Evolutionary conservation across 2,797 vertebrate genomes (phyloP).

Genomic region (Trichosurus vulpecula): DNA sequence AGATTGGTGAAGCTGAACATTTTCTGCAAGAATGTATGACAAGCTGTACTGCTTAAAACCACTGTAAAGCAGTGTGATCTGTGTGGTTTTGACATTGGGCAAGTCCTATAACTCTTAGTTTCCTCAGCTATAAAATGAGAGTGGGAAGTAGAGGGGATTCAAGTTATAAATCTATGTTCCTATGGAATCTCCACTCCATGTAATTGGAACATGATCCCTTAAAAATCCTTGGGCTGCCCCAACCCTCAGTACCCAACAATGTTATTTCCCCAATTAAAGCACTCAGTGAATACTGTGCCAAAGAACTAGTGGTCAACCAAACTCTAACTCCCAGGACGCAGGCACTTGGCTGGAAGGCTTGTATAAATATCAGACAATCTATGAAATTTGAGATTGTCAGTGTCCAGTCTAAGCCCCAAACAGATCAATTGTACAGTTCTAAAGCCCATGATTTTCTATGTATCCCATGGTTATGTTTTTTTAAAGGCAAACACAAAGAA

Average conservation of each 20-base stretch:
- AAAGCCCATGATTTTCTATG: not conserved
- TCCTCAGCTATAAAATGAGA: not conserved
- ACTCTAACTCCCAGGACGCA: conserved; percentile 25
- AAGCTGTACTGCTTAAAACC: not conserved
- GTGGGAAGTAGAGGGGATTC: not conserved
- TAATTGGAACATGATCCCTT: not conserved
- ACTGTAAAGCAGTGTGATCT: not conserved
- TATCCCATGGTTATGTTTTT: not conserved
- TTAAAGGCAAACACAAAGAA: not conserved
- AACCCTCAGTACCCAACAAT: not conserved
- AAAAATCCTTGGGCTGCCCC: conserved; percentile 34
- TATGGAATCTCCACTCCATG: not conserved
- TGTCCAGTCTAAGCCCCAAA: conserved; percentile 11
- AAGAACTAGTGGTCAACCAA: conserved; percentile 29
- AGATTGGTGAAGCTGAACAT: conserved; percentile 24
- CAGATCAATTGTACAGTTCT: not conserved
- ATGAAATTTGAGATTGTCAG: conserved; percentile 38
- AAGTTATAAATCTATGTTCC: conserved; percentile 1
- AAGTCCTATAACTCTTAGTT: not conserved
- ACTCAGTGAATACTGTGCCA: conserved; percentile 25
- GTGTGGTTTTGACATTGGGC: not conserved
- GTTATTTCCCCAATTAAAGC: conserved; percentile 45
- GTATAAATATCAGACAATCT: conserved; percentile 22
- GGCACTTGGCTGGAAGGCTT: conserved; percentile 20
- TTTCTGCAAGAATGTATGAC: not conserved